Base-by-base conservation (phyloP, 2,888 invertebrate species). In the Oithona nana region DNA sequence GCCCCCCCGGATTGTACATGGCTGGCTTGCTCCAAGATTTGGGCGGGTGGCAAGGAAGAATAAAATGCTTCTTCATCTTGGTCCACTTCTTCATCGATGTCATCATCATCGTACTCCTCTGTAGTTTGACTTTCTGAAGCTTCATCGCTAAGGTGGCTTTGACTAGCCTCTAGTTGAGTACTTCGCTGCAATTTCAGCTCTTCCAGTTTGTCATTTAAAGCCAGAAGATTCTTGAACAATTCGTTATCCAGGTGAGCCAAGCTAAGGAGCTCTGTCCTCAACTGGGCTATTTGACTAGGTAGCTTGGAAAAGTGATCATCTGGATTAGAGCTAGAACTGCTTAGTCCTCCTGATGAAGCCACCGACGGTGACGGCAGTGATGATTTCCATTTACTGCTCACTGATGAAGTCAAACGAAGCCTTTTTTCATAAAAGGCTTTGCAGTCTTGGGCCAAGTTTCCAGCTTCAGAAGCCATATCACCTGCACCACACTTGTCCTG, bases 201-300 rank as follows among this genome's bases (percentile, higher is more conserved):
- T 16, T 65, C 66, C 11, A 67, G 66, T 22, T 66, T 66, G 58
- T 67, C 67, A 60, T 67, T 64, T 8, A 67, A 62, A 3, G 66
- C 64, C 56, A 67, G 60, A 24, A 67, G 64, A 57, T 67, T 65
- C 22, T 66, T 65, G 57, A 67, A 67, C 52, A 67, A 65, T 54
- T 67, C 66, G 61, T 66, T 67, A 64, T 67, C 67, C 62, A 66
- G 66, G 49, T 65, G 65, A 57, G 66, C 65, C 49, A 67, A 60
- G 29, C 66, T 24, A 20, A 54, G 26, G 24, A 54, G 26, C 26
- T 54, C 54, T 3, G 24, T 54, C 6, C 26, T 20, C 13, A 54
- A 26, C 16, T 39, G 39, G 39, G 39, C 39, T 39, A 39, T 39
- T 39, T 39, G 39, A 6, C 39, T 16, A 6, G 39, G 39, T 16